Conservation (phyloP, 1,140 invertebrate species). For the Drosophila aff. region DNA sequence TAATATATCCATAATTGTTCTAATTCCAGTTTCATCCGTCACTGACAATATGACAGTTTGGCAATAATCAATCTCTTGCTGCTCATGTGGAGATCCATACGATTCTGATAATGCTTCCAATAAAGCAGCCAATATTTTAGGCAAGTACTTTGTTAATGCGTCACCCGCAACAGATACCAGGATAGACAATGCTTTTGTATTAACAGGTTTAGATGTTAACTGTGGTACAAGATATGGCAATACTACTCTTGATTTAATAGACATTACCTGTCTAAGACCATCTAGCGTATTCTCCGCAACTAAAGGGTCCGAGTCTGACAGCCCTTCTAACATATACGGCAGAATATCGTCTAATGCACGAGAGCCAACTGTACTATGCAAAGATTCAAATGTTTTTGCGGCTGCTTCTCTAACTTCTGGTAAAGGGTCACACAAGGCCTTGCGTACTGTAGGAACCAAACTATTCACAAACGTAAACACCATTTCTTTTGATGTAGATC, state of each 20-base stretch:
- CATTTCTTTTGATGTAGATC: slow-evolving; percentile 97
- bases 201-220: slow-evolving; percentile 93
- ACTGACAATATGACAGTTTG: slow-evolving; percentile 96
- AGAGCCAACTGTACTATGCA: slow-evolving; percentile 97
- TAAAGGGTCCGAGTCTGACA: slow-evolving; percentile 91
- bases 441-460: slow-evolving; percentile 97
- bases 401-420: slow-evolving; percentile 97
- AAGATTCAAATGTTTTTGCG: slow-evolving; percentile 97
- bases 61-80: slow-evolving; percentile 95
- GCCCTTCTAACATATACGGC: slow-evolving; percentile 93
- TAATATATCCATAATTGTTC: slow-evolving; percentile 96
- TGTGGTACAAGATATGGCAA: slow-evolving; percentile 98
- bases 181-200: slow-evolving; percentile 96
- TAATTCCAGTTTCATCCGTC: slow-evolving; percentile 93
- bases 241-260: slow-evolving; percentile 97
- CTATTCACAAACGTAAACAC: slow-evolving; percentile 97
- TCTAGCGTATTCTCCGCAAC: slow-evolving; percentile 95
- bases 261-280: slow-evolving; percentile 98
- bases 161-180: slow-evolving; percentile 97
- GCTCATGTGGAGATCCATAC: slow-evolving; percentile 90
- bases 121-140: slow-evolving; percentile 96
- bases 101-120: slow-evolving; percentile 91
- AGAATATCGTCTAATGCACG: slow-evolving; percentile 99
- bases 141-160: slow-evolving; percentile 95
- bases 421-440: slow-evolving; percentile 96